Base-by-base conservation (phyloP, 2,797 vertebrate genomes). In the Odontamblyopus lacepedii region DNA sequence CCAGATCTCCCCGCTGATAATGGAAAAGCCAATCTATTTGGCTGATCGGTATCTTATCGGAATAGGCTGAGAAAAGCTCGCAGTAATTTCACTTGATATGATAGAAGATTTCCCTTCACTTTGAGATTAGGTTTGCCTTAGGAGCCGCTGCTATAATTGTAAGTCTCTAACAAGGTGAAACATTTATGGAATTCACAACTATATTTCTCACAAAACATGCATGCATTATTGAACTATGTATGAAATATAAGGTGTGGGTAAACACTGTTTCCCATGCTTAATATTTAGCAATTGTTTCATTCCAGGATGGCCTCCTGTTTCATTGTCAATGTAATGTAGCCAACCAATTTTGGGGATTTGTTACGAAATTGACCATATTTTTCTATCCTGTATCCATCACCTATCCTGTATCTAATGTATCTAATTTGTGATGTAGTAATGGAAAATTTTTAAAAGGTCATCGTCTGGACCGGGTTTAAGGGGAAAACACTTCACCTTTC, bases 11-110 rank as follows among this genome's bases (percentile, higher is more conserved):
- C 56, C 53, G 84, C 86, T 88, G 93, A 94, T 94, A 93, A 88
- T 84, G 89, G 87, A 91, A 91, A 94, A 93, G 91, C 92, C 92
- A 93, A 94, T 94, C 93, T 93, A 91, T 90, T 90, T 84, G 85
- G 86, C 89, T 93, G 93, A 94, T 94, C 91, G 86, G 83, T 92
- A 94, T 94, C 93, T 93, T 94, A 93, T 94, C 91, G 83, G 90
- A 79, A 88, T 81, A 85, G 89, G 90, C 90, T 82, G 90, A 90
- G 92, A 91, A 92, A 92, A 92, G 92, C 92, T 92, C 82, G 73
- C 87, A 88, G 90, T 91, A 91, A 91, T 93, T 92, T 92, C 91
- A 76, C 87, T 93, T 92, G 91, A 93, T 92, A 93, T 92, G 90
- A 92, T 85, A 85, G 88, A 92, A 93, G 91, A 93, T 93, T 93